These are phyloP conservation scores for Polyploca ridens DNA, from an alignment of 2,888 invertebrate species.

Conservation along the genomic window DNA sequence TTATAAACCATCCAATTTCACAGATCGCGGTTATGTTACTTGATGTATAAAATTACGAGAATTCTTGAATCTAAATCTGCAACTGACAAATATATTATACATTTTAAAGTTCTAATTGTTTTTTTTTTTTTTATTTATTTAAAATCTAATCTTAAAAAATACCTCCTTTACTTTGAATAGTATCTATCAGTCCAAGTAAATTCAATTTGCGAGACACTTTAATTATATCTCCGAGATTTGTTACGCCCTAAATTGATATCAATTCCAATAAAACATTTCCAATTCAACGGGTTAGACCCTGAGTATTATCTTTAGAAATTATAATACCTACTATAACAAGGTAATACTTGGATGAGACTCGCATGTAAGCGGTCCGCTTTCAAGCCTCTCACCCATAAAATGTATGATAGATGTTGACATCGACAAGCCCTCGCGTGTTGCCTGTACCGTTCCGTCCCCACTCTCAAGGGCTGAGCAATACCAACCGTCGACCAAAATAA, in stretches of 20 bases:
- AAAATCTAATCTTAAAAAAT: too few species aligned
- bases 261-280: constrained; percentile 8
- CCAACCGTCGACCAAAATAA: constrained; percentile 51
- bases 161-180: too few species aligned
- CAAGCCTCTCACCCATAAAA: constrained; percentile 75
- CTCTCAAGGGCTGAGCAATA: constrained; percentile 69
- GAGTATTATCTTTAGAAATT: constrained; percentile 23
- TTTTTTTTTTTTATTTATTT: too few species aligned
- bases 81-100: constrained; percentile 23
- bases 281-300: background rate
- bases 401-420: constrained; percentile 78
- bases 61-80: constrained; percentile 28
- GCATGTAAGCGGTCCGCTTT: constrained; percentile 75
- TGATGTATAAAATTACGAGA: constrained; percentile 36
- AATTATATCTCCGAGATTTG: background rate
- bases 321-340: constrained; percentile 40
- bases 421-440: constrained; percentile 77
- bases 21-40: constrained; percentile 46
- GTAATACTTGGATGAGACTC: constrained; percentile 55
- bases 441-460: constrained; percentile 75
- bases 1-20: constrained; percentile 65
- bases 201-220: background rate
- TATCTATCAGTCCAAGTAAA: background rate
- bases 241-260: background rate
- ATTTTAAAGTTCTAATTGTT: too few species aligned